Base-by-base conservation (phyloP, 2,888 invertebrate genomes). In the Anthophora plumipes region DNA sequence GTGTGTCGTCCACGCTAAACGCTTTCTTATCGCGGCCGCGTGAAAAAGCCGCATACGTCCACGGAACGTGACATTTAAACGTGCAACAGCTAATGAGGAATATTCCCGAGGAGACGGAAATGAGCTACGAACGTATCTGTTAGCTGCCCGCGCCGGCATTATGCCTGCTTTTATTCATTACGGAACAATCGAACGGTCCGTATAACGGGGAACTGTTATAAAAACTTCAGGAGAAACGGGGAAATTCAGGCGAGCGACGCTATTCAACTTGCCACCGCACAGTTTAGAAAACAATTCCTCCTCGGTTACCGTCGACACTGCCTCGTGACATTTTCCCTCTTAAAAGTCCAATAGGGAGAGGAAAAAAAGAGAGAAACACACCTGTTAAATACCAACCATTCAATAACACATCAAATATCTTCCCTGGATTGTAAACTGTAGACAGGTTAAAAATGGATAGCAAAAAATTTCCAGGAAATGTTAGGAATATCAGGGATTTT, bases 61-160 rank as follows among this genome's bases (percentile, higher is more conserved):
- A 37, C 3, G 61, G 55, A 66, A 57, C 69, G 73, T 68, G 83
- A 78, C 75, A 71, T 85, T 80, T 85, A 85, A 85, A 80, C 72
- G 83, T 63, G 68, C 76, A 64, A 74, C 84, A 78, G 83, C 80
- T 85, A 85, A 85, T 85, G 85, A 85, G 85, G 83, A 85, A 85
- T 76, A 73, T 71, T 85, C 80, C 67, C 74, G 86, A 48, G 83
- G 75, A 80, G 83, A 59, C 86, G 85, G 85, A 85, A 85, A 85
- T 85, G 83, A 85, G 85, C 72, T 83, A 73, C 77, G 76, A 68
- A 60, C 80, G 82, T 80, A 82, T 80, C 76, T 71, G 59, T 39
- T 71, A 59, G 67, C 52, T 54, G 59, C 52, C 67, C 63, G 60
- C 39, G 71, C 70, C 61, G 59, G 59, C 59, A 71, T 85, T 85